Evolutionary conservation across 2,888 invertebrate genomes (phyloP).

Genomic region (Trisateles emortualis): DNA sequence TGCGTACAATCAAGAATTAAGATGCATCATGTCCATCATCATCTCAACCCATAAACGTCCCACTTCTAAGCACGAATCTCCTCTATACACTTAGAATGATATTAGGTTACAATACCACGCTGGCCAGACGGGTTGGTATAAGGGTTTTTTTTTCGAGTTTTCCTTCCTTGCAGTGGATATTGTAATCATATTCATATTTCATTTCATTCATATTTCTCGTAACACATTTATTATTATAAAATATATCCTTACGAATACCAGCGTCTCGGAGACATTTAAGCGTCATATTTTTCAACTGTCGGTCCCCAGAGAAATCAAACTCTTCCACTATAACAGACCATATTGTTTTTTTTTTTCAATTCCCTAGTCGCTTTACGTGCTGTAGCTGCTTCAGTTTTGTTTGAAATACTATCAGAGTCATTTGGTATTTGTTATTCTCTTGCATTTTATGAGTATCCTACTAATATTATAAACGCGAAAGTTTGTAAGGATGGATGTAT

Average conservation of each 20-base stretch:
- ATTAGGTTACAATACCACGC: too few species aligned
- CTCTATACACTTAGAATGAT: too few species aligned
- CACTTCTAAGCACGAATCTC: too few species aligned
- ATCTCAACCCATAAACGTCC: too few species aligned
- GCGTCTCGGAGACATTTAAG: constrained; percentile 35
- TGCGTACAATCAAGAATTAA: too few species aligned
- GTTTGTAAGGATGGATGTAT: too few species aligned
- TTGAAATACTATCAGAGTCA: constrained; percentile 15
- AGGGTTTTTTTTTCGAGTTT: too few species aligned
- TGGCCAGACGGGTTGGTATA: too few species aligned
- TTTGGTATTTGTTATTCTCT: constrained; percentile 10
- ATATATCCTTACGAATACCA: constrained; percentile 8
- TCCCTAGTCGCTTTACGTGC: constrained; percentile 38
- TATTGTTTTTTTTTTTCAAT: constrained; percentile 49
- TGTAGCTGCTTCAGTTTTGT: constrained; percentile 43
- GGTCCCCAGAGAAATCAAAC: constrained; percentile 63
- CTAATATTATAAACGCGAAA: too few species aligned
- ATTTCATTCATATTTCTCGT: background rate
- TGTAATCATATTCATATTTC: too few species aligned
- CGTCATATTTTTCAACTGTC: constrained; percentile 54
- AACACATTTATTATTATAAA: background rate
- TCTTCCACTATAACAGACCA: constrained; percentile 49
- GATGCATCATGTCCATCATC: too few species aligned
- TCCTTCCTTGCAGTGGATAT: too few species aligned
- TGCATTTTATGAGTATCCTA: constrained; percentile 15